These are phyloP conservation scores for Drosophila stalkeri DNA, from an alignment of 2,888 invertebrate species.

Conservation along the genomic window DNA sequence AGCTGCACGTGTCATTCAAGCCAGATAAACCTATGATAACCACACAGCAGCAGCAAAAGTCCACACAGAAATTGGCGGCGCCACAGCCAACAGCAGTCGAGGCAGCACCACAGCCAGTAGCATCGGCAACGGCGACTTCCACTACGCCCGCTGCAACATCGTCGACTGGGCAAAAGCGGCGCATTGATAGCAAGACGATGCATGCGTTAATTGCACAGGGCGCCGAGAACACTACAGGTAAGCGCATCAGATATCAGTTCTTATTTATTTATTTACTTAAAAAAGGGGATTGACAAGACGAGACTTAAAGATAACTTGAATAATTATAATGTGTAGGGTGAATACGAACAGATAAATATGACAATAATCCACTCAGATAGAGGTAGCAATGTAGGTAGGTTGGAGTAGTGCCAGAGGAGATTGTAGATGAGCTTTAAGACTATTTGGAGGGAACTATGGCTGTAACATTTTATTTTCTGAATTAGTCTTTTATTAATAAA, in stretches of 20 bases:
- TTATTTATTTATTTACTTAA: neutral
- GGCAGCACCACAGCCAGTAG: constrained; percentile 23
- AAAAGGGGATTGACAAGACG: neutral
- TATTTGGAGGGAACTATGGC: too few relatives aligned
- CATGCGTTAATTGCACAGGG: constrained; percentile 87
- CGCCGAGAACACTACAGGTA: constrained; percentile 87
- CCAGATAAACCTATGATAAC: constrained; percentile 63
- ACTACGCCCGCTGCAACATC: constrained; percentile 30
- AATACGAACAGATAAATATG: too few relatives aligned
- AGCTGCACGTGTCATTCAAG: constrained; percentile 68
- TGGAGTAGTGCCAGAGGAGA: too few relatives aligned
- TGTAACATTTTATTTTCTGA: too few relatives aligned
- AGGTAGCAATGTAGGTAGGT: too few relatives aligned
- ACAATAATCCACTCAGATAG: too few relatives aligned
- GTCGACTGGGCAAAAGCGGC: constrained; percentile 84
- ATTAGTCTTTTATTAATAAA: too few relatives aligned
- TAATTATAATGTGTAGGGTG: too few relatives aligned
- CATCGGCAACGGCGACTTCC: constrained; percentile 22
- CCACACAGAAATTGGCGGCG: constrained; percentile 27
- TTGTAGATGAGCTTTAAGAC: too few relatives aligned
- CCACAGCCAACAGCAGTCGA: constrained; percentile 24
- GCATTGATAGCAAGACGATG: constrained; percentile 88
- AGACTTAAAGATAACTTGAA: too few relatives aligned
- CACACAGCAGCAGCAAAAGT: constrained; percentile 59
- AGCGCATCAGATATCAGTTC: neutral